These are phyloP conservation scores for Dicrostonyx torquatus DNA, from an alignment of 2,797 vertebrate genomes.

Conservation along the genomic window DNA sequence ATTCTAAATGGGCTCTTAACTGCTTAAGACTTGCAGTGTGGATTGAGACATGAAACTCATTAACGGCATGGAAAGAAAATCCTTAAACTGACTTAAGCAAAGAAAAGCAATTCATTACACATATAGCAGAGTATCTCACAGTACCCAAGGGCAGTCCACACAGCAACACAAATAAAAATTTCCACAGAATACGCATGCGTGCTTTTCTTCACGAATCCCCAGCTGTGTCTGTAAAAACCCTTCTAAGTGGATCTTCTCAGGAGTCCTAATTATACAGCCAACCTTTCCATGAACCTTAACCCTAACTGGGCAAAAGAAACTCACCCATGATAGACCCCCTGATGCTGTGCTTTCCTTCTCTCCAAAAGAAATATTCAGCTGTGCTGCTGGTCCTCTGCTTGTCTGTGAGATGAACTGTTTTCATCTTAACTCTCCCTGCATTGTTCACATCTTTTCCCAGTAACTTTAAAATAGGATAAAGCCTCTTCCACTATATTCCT, in stretches of 20 bases:
- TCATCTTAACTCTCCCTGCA: not conserved
- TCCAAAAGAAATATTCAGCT: not conserved
- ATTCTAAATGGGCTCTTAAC: not conserved
- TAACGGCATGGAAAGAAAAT: not conserved
- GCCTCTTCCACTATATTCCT: not conserved
- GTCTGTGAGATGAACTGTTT: not conserved
- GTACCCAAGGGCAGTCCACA: not conserved
- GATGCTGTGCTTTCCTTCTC: not conserved
- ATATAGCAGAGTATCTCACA: not conserved
- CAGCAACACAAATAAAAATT: not conserved
- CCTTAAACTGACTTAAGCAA: constrained; percentile 9
- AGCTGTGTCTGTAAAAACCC: not conserved
- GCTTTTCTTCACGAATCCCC: not conserved
- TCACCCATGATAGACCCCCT: not conserved
- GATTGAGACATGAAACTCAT: constrained; percentile 21
- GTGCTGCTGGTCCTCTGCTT: not conserved
- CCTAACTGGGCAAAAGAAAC: not conserved
- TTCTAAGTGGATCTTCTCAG: not conserved
- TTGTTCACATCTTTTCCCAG: not conserved
- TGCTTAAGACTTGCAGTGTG: not conserved
- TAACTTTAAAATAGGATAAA: constrained; percentile 22
- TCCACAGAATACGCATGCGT: not conserved
- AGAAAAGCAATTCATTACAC: not conserved
- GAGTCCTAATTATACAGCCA: not conserved
- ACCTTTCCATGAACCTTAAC: not conserved